A percentile compares a stretch with the other conserved stretches of the same genome.
Evolutionary conservation across 2,797 vertebrate species (phyloP).

Genomic region (Capromys pilorides): DNA sequence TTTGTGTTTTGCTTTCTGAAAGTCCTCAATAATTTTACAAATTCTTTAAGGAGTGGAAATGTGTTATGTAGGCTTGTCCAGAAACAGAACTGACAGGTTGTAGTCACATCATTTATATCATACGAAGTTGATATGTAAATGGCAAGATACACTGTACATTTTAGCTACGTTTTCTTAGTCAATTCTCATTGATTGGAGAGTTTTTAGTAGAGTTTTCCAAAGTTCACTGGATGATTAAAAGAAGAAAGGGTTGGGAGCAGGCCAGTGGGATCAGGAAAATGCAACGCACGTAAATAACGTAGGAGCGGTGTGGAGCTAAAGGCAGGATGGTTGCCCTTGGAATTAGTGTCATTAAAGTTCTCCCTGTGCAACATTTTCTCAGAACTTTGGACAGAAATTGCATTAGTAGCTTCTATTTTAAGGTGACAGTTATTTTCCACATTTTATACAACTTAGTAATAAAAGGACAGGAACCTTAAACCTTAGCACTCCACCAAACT

Average conservation of each 20-base stretch:
- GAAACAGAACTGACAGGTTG: background rate
- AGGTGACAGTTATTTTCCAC: slow-evolving; percentile 80
- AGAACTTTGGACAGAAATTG: slow-evolving; percentile 71
- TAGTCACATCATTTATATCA: background rate
- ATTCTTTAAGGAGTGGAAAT: slow-evolving; percentile 38
- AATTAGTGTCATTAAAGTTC: slow-evolving; percentile 6
- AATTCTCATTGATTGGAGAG: background rate
- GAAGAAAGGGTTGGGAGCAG: background rate
- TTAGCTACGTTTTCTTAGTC: background rate
- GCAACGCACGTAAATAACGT: background rate
- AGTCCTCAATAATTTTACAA: slow-evolving; percentile 50
- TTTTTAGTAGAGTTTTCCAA: slow-evolving; percentile 21
- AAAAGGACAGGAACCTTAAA: slow-evolving; percentile 79
- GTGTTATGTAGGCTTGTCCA: background rate
- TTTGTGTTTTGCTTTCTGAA: slow-evolving; percentile 42
- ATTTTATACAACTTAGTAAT: slow-evolving; percentile 66
- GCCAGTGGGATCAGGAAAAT: background rate
- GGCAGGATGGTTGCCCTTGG: background rate
- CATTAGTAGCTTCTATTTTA: slow-evolving; percentile 61
- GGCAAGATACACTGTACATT: background rate
- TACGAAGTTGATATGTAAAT: slow-evolving; percentile 36
- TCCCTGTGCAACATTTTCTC: slow-evolving; percentile 18
- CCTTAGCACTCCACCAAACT: slow-evolving; percentile 53
- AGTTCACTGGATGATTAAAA: slow-evolving; percentile 5
- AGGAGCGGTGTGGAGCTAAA: background rate